phyloP scores from a whole-genome alignment of 2,113 vertebrate genomes.

The Smithornis capensis region DNA sequence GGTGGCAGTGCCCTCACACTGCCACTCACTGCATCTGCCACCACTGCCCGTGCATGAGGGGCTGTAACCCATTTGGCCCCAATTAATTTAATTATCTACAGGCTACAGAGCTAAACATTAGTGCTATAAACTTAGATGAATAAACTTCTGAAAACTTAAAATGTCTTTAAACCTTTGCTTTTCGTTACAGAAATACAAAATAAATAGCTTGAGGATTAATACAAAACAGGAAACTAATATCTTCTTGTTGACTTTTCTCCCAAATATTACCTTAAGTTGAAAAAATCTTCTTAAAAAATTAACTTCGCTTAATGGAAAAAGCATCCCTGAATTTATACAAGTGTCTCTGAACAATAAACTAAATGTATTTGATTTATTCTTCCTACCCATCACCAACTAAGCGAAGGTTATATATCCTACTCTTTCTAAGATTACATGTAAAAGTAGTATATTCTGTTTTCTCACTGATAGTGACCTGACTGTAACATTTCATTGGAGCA shows the following conservation, averaged over 20 bases:
- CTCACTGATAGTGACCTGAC: neutral
- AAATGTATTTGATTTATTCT: neutral
- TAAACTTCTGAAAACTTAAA: neutral
- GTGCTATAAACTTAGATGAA: neutral
- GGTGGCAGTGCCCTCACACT: neutral
- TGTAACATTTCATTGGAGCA: neutral
- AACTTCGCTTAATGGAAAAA: slow-evolving; percentile 10
- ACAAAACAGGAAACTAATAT: slow-evolving; percentile 2
- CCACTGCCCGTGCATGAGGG: neutral
- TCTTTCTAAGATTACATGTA: neutral
- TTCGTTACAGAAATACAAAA: slow-evolving; percentile 44
- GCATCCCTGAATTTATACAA: neutral
- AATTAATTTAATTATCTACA: neutral
- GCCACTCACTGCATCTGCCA: neutral
- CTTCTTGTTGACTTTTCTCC: neutral
- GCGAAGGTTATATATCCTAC: neutral
- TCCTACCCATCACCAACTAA: slow-evolving; percentile 29
- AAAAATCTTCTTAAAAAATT: slow-evolving; percentile 26
- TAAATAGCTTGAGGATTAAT: slow-evolving; percentile 46
- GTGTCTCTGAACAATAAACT: neutral
- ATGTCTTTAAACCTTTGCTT: neutral
- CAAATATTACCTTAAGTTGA: neutral
- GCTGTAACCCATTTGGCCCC: neutral
- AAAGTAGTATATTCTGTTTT: neutral
- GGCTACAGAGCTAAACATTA: neutral